phyloP scores from a whole-genome alignment of 23 tunicate species.

The Clavelina lepadiformis region DNA sequence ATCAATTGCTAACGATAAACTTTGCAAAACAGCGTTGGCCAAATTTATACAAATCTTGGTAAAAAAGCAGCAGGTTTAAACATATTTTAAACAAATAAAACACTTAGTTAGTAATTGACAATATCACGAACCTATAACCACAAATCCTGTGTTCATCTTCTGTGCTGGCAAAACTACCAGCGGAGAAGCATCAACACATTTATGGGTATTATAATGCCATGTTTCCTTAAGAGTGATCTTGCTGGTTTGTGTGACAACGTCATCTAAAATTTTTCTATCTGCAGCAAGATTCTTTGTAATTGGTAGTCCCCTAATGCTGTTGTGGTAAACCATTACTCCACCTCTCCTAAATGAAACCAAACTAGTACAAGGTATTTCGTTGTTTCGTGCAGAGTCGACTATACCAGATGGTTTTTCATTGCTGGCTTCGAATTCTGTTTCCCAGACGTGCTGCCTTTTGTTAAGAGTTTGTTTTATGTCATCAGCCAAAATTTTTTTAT shows the following conservation, averaged over 20 bases:
- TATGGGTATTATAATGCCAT: slow-evolving; percentile 65
- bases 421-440: no score
- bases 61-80: not conserved
- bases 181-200: slow-evolving; percentile 93
- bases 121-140: slow-evolving; percentile 16
- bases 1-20: not conserved
- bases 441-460: no score
- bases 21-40: not conserved
- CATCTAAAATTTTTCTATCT: not conserved
- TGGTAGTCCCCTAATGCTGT: no score
- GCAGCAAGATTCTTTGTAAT: not conserved
- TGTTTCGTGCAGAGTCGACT: no score
- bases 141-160: not conserved
- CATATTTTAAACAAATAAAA: not conserved
- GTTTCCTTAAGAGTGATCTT: not conserved
- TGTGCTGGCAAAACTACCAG: slow-evolving; percentile 18
- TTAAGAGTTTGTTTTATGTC: no score
- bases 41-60: not conserved
- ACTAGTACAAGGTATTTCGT: no score
- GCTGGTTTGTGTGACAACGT: not conserved
- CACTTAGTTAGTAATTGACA: not conserved
- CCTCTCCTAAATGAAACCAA: slow-evolving; percentile 4
- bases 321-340: not conserved
- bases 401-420: no score
- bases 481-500: no score